phyloP scores from a whole-genome alignment of 1,140 invertebrate genomes.

The Anagrus nilaparvatae region DNA sequence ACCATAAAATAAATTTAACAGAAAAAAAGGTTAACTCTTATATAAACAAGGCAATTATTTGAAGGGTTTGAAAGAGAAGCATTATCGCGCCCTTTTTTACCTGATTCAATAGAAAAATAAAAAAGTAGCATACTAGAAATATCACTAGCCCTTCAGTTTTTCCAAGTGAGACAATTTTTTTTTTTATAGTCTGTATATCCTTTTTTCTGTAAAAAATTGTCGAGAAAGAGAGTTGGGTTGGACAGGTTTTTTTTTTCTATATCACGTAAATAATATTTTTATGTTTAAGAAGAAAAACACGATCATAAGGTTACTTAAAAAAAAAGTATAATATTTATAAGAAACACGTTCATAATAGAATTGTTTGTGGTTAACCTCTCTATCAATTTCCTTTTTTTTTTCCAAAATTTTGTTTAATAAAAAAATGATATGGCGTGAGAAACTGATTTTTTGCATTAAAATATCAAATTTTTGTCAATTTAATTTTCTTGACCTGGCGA shows the following conservation, averaged over 20 bases:
- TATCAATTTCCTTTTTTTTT: constrained; percentile 10
- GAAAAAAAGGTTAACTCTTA: no score
- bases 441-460: no score
- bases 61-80: neutral
- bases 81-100: constrained; percentile 1
- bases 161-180: constrained; percentile 6
- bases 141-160: no score
- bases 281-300: no score
- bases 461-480: no score
- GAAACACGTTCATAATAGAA: no score
- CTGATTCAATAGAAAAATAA: constrained; percentile 4
- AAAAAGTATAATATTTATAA: no score
- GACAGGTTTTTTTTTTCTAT: constrained; percentile 17
- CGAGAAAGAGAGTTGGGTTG: constrained; percentile 15
- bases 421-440: constrained; percentile 26
- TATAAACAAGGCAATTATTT: no score
- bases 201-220: neutral
- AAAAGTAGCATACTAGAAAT: constrained; percentile 2
- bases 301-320: no score
- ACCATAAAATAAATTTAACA: neutral
- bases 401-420: constrained; percentile 21
- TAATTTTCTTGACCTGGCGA: no score
- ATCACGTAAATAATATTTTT: no score
- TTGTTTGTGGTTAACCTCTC: constrained; percentile 32
- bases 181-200: neutral